Base-by-base conservation (phyloP, 2,888 invertebrate species). In the Caenorhabditis becei region DNA sequence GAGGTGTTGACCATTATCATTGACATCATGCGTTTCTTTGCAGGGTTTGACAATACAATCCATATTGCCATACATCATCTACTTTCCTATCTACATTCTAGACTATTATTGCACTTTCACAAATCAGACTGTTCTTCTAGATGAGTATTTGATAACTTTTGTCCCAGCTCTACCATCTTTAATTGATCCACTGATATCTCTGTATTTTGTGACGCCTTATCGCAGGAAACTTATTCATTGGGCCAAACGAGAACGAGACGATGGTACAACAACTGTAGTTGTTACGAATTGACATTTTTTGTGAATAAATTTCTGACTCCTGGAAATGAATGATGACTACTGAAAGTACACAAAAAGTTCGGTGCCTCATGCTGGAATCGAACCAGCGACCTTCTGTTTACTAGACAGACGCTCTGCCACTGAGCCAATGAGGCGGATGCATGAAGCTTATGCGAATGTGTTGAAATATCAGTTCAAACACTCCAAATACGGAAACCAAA, bases 381-480 rank as follows among this genome's bases (percentile, higher is more conserved):
- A 89, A 89, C 88, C 87, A 88, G 88, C 88, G 88, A 89, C 88
- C 89, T 89, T 88, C 88, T 89, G 89, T 89, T 89, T 88, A 89
- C 88, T 88, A 89, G 89, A 89, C 89, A 89, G 88, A 89, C 88
- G 89, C 88, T 88, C 87, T 89, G 87, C 88, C 88, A 86, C 88
- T 89, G 87, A 89, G 88, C 88, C 88, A 88, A 88, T 87, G 86
- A 88, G 88, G 88, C 88, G 84, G 8, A n/a, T 47, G 37, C 32
- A 32, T 32, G 32, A 32, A 32, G 32, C 41, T 41, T 11, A 2
- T 41, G 10, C 10, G 41, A 41, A 32, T 7, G 32, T 32, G 32
- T 7, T 32, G 32, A 10, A 32, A 32, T n/a, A 32, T 10, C 4
- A 7, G 32, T 10, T 7, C 32, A 32, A 32, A 32, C 4, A 7